A percentile compares a stretch with the other conserved stretches of the same genome.
phyloP scores from a whole-genome alignment of 1,140 invertebrate genomes.

The Drosophila micromelanica region DNA sequence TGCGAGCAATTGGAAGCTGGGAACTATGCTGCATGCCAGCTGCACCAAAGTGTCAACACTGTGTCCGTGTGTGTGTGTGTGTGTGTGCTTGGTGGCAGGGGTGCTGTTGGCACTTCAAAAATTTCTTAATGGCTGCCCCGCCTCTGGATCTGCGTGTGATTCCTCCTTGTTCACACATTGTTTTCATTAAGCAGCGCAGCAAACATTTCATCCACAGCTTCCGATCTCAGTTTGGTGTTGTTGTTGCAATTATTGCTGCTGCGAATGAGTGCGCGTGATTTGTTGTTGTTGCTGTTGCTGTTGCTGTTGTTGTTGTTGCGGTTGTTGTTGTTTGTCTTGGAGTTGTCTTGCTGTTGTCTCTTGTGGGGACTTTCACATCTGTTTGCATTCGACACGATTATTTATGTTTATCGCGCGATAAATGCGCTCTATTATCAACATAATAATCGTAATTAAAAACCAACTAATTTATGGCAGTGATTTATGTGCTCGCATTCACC shows the following conservation, averaged over 20 bases:
- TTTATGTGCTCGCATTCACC: slow-evolving; percentile 65
- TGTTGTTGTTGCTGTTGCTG: slow-evolving; percentile 44
- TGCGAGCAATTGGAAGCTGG: slow-evolving; percentile 1
- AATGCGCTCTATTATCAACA: slow-evolving; percentile 82
- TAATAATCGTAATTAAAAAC: slow-evolving; percentile 84
- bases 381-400: slow-evolving; percentile 83
- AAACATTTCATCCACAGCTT: slow-evolving; percentile 51
- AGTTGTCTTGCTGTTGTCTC: slow-evolving; percentile 14
- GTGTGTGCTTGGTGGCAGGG: too few relatives aligned
- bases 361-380: slow-evolving; percentile 57
- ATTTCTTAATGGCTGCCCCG: slow-evolving; percentile 70
- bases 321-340: slow-evolving; percentile 26
- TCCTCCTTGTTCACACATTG: slow-evolving; percentile 79
- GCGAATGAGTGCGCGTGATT: slow-evolving; percentile 64
- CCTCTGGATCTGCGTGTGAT: slow-evolving; percentile 36
- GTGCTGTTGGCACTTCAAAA: slow-evolving; percentile 56
- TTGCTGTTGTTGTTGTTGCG: slow-evolving; percentile 47
- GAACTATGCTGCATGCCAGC: slow-evolving; percentile 21
- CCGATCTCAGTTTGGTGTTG: slow-evolving; percentile 18
- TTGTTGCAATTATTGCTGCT: slow-evolving; percentile 28
- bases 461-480: slow-evolving; percentile 83
- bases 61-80: too few relatives aligned
- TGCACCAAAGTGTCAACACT: slow-evolving; percentile 59
- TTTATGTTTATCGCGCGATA: slow-evolving; percentile 84
- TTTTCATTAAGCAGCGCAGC: slow-evolving; percentile 74